Conservation (phyloP, 2,113 vertebrate genomes). For the Gopherus evgoodei region DNA sequence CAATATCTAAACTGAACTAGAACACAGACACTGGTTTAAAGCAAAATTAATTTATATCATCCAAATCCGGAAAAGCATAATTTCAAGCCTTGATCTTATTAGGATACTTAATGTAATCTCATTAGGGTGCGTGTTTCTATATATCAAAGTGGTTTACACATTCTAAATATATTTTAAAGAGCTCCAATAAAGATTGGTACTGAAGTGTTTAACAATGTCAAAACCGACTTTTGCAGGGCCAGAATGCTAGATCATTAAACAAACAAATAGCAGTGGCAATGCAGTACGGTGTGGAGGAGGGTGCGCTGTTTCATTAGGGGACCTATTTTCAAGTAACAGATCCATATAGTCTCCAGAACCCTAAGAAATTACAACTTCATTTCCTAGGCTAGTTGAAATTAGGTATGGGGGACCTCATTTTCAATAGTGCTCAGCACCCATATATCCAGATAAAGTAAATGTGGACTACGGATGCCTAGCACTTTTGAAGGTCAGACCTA, state of each 20-base stretch:
- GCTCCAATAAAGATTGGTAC: conserved; percentile 56
- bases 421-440: conserved; percentile 54
- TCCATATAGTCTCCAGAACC: conserved; percentile 36
- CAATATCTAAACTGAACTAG: conserved; percentile 31
- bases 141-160: conserved; percentile 72
- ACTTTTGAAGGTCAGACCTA: conserved; percentile 64
- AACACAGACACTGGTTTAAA: conserved; percentile 60
- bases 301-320: neutral
- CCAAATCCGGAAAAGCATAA: conserved; percentile 73
- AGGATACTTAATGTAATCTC: conserved; percentile 74
- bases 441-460: conserved; percentile 49
- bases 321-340: neutral
- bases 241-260: conserved; percentile 40
- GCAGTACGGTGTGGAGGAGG: neutral
- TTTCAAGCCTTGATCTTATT: conserved; percentile 75
- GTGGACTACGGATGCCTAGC: conserved; percentile 55
- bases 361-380: neutral
- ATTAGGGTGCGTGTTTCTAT: conserved; percentile 70
- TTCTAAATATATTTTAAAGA: conserved; percentile 70
- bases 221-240: conserved; percentile 49
- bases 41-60: conserved; percentile 74
- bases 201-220: conserved; percentile 57
- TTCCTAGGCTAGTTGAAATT: neutral
- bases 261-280: conserved; percentile 16
- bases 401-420: conserved; percentile 33